Percentiles rank a stretch among this genome's conserved stretches.
phyloP scores from a whole-genome alignment of 2,888 invertebrate species.

The Cheilosia pagana region DNA sequence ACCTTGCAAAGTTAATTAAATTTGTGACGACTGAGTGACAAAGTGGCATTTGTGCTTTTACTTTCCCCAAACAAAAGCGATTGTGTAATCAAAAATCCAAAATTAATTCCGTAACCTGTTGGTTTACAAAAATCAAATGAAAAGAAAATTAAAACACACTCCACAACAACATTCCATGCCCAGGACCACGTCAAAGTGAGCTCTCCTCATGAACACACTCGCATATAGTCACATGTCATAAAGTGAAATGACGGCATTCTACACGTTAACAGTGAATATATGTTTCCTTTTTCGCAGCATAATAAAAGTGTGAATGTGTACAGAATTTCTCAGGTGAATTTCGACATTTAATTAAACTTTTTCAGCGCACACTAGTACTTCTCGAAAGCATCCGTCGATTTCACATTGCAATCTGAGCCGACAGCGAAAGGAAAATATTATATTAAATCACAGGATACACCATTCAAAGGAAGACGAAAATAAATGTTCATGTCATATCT shows the following conservation, averaged over 20 bases:
- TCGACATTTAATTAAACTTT: conserved; percentile 51
- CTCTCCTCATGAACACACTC: not conserved
- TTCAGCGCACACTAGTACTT: not conserved
- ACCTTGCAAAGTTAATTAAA: conserved; percentile 1
- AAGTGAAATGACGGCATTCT: not conserved
- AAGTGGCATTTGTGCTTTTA: not conserved
- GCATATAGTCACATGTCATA: not conserved
- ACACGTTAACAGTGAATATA: conserved; percentile 7
- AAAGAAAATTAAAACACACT: conserved; percentile 12
- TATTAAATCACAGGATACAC: conserved; percentile 40
- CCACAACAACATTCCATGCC: not conserved
- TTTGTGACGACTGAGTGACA: not conserved
- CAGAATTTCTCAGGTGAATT: conserved; percentile 23
- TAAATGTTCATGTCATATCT: conserved; percentile 49
- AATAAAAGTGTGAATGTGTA: conserved; percentile 16
- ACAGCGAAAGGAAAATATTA: conserved; percentile 17
- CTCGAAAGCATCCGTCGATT: conserved; percentile 10
- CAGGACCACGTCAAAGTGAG: not conserved
- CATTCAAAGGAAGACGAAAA: conserved; percentile 21
- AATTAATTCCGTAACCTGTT: not conserved
- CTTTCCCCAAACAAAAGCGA: not conserved
- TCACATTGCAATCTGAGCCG: conserved; percentile 16
- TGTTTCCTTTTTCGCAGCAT: conserved; percentile 19
- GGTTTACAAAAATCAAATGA: not conserved
- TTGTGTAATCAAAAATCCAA: not conserved